Evolutionary conservation across 1,140 invertebrate species (phyloP), one percentile per base, ranked within the genome.

Genomic region (Heliconius himera): DNA sequence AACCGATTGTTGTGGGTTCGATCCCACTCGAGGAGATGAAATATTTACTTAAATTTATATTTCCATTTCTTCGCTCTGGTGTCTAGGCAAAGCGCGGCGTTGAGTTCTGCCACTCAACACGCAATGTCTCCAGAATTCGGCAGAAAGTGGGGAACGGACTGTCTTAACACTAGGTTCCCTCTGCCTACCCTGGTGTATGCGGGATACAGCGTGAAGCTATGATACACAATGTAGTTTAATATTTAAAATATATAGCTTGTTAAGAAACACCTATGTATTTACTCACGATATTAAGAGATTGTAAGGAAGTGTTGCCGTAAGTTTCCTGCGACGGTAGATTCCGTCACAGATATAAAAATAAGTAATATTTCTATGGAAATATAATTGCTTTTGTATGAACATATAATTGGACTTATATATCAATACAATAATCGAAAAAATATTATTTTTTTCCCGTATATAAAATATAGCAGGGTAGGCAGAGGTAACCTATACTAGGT

Each of bases 301-400:
- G 56, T 66, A 36, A 76, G 74, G 74, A 76, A 70, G 74, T 76
- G 54, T 33, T 60, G 56, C 38, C 74, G 46, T 46, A 29, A 9
- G 60, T 46, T 76, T 76, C 74, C 74, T 70, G 22, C 16, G 22
- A 41, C n/a, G 20, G 66, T 36, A 76, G 60, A 70, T 76, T 9
- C 74, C 60, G 74, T 22, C 74, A 70, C 46, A 76, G 74, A 70
- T 76, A 76, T 26, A 20, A 70, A 70, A 46, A 66, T 66, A 66
- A 11, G 4, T 66, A 66, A 16, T 66, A 66, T 66, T 66, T 66
- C n/a, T 66, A 26, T n/a, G 13, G 18, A 66, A 6, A 36, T n/a
- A n/a, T n/a, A 46, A n/a, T 46, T 26, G 9, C 1, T 16, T 1
- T 1, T 66, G 22, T 66, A 13, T 66, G 20, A 9, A n/a, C 0